A percentile compares a stretch with the other conserved stretches of the same genome.
These are phyloP conservation scores for Monochamus saltuarius DNA, from an alignment of 1,140 invertebrate genomes.

Conservation along the genomic window DNA sequence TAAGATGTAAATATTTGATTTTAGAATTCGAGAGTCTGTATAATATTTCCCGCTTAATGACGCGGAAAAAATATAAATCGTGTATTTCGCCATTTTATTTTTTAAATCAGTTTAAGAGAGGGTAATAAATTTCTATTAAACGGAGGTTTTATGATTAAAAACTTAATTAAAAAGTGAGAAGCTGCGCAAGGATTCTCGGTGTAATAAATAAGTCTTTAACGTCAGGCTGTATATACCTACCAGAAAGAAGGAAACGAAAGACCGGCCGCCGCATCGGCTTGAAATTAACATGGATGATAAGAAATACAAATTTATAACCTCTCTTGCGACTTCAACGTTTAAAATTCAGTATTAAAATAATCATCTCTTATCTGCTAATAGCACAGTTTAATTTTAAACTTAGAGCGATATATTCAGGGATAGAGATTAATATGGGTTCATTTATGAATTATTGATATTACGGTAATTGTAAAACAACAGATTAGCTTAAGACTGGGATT, in stretches of 20 bases:
- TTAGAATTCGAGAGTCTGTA: neutral
- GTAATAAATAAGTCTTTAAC: constrained; percentile 13
- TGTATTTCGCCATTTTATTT: constrained; percentile 8
- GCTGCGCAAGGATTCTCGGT: neutral
- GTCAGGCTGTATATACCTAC: neutral
- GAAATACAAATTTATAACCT: constrained; percentile 12
- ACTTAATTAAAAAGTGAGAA: constrained; percentile 22
- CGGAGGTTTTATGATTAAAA: constrained; percentile 26
- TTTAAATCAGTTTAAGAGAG: constrained; percentile 23
- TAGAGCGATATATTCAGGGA: constrained; percentile 6
- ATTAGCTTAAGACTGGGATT: constrained; percentile 15
- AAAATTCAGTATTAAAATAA: constrained; percentile 12
- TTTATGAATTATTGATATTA: constrained; percentile 20
- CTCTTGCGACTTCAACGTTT: constrained; percentile 5
- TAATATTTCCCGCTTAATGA: constrained; percentile 16
- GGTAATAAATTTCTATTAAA: constrained; percentile 28
- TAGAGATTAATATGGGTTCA: constrained; percentile 2
- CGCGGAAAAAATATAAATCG: constrained; percentile 21
- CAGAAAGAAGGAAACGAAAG: neutral
- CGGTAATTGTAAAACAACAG: constrained; percentile 16
- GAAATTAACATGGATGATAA: neutral
- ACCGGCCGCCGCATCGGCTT: neutral
- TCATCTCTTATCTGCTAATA: constrained; percentile 18
- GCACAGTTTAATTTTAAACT: constrained; percentile 20
- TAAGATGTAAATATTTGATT: constrained; percentile 11